These are phyloP conservation scores for Sycophila sp. DNA, from an alignment of 1,140 invertebrate species.

Conservation along the genomic window DNA sequence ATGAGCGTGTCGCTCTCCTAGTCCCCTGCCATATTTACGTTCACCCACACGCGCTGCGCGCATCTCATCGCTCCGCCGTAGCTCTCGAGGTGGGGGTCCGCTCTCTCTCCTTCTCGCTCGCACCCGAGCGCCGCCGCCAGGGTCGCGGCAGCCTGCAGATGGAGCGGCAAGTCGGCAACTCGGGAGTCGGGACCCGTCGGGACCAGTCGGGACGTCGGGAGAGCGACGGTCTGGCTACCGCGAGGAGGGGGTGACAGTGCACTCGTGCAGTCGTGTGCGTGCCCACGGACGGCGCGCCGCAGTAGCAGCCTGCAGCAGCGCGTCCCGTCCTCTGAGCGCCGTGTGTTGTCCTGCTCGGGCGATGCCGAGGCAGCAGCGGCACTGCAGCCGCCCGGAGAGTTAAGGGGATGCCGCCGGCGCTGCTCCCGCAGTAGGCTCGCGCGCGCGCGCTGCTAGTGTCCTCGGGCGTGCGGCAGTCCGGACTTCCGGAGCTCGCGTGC, in stretches of 20 bases:
- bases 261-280: neutral
- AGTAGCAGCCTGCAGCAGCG: no score
- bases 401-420: no score
- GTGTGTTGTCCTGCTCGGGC: neutral
- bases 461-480: neutral
- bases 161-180: no score
- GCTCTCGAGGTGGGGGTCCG: no score
- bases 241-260: neutral
- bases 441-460: no score
- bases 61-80: no score
- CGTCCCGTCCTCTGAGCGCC: no score
- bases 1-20: neutral
- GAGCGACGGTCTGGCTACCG: neutral
- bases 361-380: neutral
- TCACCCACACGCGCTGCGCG: slow-evolving; percentile 8
- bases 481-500: neutral
- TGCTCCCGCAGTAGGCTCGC: no score
- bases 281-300: no score
- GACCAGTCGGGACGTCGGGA: no score
- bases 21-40: slow-evolving; percentile 23
- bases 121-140: neutral
- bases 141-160: neutral
- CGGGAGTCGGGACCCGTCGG: no score
- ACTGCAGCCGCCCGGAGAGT: neutral
- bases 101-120: neutral